Evolutionary conservation across 2,113 vertebrate genomes (phyloP).

Genomic region (Nesoenas mayeri): DNA sequence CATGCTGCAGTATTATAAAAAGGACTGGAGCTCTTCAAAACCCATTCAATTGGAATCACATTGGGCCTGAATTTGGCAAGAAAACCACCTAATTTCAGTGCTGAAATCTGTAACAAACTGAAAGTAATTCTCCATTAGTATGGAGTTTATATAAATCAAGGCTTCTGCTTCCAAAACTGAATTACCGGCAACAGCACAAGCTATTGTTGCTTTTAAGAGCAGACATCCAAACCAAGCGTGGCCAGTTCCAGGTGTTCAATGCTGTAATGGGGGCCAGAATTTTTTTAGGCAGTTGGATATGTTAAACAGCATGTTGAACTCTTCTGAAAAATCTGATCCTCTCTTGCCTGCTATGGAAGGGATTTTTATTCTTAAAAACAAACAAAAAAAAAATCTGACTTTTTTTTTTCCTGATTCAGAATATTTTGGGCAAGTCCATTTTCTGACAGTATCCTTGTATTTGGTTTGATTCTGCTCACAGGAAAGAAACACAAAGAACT

Average conservation of each 20-base stretch:
- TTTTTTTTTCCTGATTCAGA: not conserved
- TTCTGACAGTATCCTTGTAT: not conserved
- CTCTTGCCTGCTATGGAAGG: not conserved
- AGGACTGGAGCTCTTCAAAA: conserved; percentile 27
- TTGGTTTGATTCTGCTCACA: not conserved
- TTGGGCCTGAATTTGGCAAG: conserved; percentile 37
- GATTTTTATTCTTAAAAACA: not conserved
- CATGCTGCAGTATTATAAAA: not conserved
- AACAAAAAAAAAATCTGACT: not conserved
- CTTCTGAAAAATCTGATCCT: not conserved
- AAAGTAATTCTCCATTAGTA: conserved; percentile 47
- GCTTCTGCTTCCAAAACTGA: conserved; percentile 37
- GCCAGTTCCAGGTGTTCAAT: conserved; percentile 36
- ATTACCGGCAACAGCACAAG: conserved; percentile 22
- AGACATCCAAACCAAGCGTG: not conserved
- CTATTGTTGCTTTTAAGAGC: conserved; percentile 37
- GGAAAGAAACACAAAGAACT: not conserved
- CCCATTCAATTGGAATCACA: not conserved
- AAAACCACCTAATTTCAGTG: not conserved
- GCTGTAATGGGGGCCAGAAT: not conserved
- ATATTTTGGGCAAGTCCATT: not conserved
- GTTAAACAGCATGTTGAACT: not conserved
- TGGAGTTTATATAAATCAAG: conserved; percentile 38
- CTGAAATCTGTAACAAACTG: conserved; percentile 55
- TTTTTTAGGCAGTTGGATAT: not conserved